Base-by-base conservation (phyloP, 2,797 vertebrate genomes). In the Sphaeramia orbicularis region DNA sequence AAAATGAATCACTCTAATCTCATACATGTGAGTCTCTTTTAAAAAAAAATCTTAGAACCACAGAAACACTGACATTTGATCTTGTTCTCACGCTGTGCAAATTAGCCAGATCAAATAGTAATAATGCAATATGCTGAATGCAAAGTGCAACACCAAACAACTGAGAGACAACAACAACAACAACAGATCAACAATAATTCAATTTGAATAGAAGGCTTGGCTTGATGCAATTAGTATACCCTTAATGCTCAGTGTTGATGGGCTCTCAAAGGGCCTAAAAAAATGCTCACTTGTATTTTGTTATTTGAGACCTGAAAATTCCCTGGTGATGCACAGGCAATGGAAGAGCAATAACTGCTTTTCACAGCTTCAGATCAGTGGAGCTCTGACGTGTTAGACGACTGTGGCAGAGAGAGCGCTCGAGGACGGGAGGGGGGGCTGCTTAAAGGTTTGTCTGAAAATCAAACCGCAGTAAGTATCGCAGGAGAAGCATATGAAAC, bases 351-450 rank as follows among this genome's bases (percentile, higher is more conserved):
- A 84, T 79, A 72, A 83, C 75, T 52, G 78, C 75, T 84, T 83
- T 89, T 89, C 78, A 68, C 84, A 83, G 84, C 71, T 88, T 84
- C 81, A 86, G 78, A 91, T 91, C 83, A 88, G 83, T 81, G 86
- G 75, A 74, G 85, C 88, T 78, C 61, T 86, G 78, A 91, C 9
- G 54, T 81, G 76, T 42, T 49, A 80, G 77, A 80, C 63, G 56
- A 79, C 63, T 65, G 71, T 83, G 78, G 63, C 67, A 40, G 19
- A 69, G 40, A 54, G 4, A 24, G 64, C 63, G 56, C 41, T 45
- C 0, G 2, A 19, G 27, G 66, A 57, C 15, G 61, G 58, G 71
- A 43, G 67, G 65, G n/a, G 65, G 50, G 42, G 15, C 24, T 78
- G 53, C 72, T 81, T 53, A 59, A 75, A 83, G 71, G 71, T 64